Conservation (phyloP, 2,888 invertebrate genomes). For the Mycalesis mineus region DNA sequence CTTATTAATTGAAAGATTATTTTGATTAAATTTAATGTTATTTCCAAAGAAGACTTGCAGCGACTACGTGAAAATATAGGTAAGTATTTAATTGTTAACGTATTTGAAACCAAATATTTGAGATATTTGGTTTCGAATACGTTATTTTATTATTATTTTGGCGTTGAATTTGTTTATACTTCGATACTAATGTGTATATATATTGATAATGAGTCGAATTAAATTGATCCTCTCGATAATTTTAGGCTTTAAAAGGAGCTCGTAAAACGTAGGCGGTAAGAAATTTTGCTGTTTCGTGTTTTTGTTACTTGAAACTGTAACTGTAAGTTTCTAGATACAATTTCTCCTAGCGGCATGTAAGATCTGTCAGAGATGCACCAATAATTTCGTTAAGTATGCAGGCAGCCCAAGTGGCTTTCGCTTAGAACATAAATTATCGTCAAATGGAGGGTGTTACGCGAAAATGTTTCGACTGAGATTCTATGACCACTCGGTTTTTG, state of each 20-base stretch:
- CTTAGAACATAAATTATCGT: constrained; percentile 33
- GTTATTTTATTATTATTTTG: background rate
- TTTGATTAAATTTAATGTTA: no score
- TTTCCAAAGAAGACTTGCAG: no score
- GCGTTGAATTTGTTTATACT: background rate
- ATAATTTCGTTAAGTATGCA: constrained; percentile 47
- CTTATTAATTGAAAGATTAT: no score
- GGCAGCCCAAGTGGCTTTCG: constrained; percentile 35
- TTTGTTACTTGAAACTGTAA: background rate
- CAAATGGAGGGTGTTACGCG: constrained; percentile 35
- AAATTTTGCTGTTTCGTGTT: background rate
- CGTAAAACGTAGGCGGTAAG: constrained; percentile 18
- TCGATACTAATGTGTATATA: no score
- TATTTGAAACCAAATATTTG: no score
- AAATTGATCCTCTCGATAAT: no score
- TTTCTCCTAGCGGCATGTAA: constrained; percentile 28
- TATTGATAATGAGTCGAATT: no score
- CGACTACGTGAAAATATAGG: no score
- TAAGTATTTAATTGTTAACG: no score
- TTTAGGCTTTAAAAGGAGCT: constrained; percentile 16
- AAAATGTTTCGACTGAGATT: no score
- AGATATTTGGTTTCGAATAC: background rate
- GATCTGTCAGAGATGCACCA: constrained; percentile 50
- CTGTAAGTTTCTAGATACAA: constrained; percentile 4
- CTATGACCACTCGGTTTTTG: no score